These are phyloP conservation scores for Rhyacophila brunnea DNA, from an alignment of 1,140 invertebrate genomes.

Conservation along the genomic window DNA sequence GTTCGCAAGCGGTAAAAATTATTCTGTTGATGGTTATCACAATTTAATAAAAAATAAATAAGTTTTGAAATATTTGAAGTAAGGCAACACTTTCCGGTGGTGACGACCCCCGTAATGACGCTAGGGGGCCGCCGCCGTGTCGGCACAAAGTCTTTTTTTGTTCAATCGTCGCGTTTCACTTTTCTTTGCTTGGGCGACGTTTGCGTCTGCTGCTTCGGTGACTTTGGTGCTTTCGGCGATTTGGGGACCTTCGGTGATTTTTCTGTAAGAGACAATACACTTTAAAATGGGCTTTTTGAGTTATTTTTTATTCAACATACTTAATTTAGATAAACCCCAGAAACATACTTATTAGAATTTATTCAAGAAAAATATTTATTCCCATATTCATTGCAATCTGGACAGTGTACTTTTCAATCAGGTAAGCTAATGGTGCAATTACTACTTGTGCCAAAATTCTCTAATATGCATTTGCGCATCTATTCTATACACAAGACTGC, in stretches of 20 bases:
- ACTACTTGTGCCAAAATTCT: too few species aligned
- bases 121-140: not conserved
- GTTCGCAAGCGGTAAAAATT: not conserved
- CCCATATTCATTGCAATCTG: too few species aligned
- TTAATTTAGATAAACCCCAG: too few species aligned
- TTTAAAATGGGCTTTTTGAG: too few species aligned
- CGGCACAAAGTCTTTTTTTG: not conserved
- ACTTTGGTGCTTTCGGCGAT: constrained; percentile 38
- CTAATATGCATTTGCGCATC: too few species aligned
- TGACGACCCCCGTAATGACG: not conserved
- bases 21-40: constrained; percentile 1
- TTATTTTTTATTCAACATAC: too few species aligned
- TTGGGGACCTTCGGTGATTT: constrained; percentile 41
- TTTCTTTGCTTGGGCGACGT: constrained; percentile 60
- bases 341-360: too few species aligned
- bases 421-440: too few species aligned
- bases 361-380: too few species aligned
- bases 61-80: constrained; percentile 4
- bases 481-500: too few species aligned
- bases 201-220: constrained; percentile 42
- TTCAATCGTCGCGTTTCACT: constrained; percentile 48
- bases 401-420: too few species aligned
- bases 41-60: constrained; percentile 11
- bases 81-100: constrained; percentile 5
- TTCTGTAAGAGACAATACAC: constrained; percentile 2